A percentile compares a stretch with the other conserved stretches of the same genome.
Conservation (phyloP, 2,113 vertebrate species). For the Zosterops pallidus region DNA sequence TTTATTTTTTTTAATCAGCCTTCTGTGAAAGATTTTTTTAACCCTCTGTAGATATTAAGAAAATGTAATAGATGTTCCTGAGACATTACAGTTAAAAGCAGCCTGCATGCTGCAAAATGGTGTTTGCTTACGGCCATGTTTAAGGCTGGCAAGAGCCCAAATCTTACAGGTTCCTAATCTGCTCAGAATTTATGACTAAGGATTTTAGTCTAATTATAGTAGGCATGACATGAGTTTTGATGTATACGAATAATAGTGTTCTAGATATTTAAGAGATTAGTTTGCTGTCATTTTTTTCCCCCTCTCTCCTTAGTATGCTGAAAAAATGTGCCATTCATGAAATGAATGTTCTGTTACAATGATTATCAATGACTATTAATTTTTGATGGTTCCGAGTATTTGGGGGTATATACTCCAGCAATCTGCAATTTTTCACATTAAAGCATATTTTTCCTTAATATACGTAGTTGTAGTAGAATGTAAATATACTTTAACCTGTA, state of each 20-base stretch:
- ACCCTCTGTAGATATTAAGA: background rate
- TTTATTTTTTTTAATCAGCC: background rate
- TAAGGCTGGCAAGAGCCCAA: background rate
- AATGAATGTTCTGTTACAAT: background rate
- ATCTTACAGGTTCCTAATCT: background rate
- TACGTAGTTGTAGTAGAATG: background rate
- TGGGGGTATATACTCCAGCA: background rate
- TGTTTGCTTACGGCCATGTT: background rate
- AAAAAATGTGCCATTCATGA: background rate
- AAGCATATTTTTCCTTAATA: background rate
- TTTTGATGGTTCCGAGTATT: background rate
- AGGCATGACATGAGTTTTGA: background rate
- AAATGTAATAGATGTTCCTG: background rate
- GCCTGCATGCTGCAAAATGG: background rate
- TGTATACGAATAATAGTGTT: background rate
- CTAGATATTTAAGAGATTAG: background rate
- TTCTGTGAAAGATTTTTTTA: background rate
- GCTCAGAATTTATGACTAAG: background rate
- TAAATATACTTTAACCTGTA: background rate
- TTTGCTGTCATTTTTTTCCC: background rate
- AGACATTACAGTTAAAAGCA: background rate
- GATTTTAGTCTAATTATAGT: background rate
- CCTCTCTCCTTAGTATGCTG: background rate
- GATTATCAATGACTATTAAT: background rate
- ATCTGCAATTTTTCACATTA: background rate